These are phyloP conservation scores for Acromyrmex charruanus DNA, from an alignment of 1,140 invertebrate genomes.

Conservation along the genomic window DNA sequence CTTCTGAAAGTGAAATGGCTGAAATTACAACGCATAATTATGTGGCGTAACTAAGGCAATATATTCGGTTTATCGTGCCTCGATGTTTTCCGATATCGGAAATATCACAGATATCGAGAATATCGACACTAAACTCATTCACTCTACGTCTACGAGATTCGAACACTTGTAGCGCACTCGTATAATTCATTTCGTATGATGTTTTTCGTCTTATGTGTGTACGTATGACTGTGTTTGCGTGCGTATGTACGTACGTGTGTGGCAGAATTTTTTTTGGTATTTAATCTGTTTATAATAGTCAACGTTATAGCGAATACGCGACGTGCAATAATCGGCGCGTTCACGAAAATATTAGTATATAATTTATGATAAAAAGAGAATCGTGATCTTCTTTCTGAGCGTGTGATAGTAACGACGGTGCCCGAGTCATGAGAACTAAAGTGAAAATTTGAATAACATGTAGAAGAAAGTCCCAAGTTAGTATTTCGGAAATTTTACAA, in stretches of 20 bases:
- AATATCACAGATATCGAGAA: constrained; percentile 4
- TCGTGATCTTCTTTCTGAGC: constrained; percentile 27
- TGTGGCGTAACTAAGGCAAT: constrained; percentile 11
- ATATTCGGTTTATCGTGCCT: constrained; percentile 13
- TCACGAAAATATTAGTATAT: constrained; percentile 21
- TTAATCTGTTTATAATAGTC: constrained; percentile 47
- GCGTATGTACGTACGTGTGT: constrained; percentile 30
- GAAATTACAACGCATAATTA: constrained; percentile 2
- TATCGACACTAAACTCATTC: background rate
- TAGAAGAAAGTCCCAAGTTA: constrained; percentile 9
- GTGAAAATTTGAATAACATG: constrained; percentile 10
- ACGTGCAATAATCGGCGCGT: constrained; percentile 3
- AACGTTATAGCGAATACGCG: constrained; percentile 33
- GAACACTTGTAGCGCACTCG: constrained; percentile 13
- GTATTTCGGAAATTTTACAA: constrained; percentile 25
- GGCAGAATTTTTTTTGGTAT: constrained; percentile 62
- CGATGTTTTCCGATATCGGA: constrained; percentile 9
- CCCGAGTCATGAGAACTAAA: constrained; percentile 1
- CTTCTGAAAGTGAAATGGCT: constrained; percentile 7
- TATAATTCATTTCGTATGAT: constrained; percentile 44
- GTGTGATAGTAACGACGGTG: constrained; percentile 11
- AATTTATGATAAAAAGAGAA: constrained; percentile 50
- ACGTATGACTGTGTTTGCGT: constrained; percentile 7
- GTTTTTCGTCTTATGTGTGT: constrained; percentile 36
- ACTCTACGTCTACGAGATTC: constrained; percentile 3